These are phyloP conservation scores for Aselliscus stoliczkanus DNA, from an alignment of 2,797 vertebrate species.

Conservation along the genomic window DNA sequence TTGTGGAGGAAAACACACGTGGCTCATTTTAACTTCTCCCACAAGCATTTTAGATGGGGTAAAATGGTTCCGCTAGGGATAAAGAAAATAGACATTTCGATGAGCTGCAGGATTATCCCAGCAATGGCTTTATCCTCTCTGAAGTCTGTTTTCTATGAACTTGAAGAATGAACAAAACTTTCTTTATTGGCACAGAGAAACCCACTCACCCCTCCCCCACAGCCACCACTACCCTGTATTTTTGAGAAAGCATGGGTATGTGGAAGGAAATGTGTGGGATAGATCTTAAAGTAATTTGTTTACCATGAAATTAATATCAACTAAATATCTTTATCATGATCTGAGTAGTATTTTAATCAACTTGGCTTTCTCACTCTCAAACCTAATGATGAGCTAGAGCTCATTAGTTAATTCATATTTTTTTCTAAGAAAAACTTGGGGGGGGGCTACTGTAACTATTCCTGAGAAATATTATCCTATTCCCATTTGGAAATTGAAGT, in stretches of 20 bases:
- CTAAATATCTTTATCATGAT: conserved; percentile 7
- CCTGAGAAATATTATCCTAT: neutral
- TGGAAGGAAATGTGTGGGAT: neutral
- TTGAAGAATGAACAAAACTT: conserved; percentile 35
- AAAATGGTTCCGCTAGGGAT: conserved; percentile 3
- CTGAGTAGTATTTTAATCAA: conserved; percentile 6
- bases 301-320: neutral
- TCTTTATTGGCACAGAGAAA: neutral
- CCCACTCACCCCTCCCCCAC: neutral
- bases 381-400: neutral
- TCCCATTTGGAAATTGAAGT: neutral
- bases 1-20: conserved; percentile 31
- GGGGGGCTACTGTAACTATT: neutral
- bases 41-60: conserved; percentile 22
- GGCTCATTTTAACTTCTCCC: conserved; percentile 50
- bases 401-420: neutral
- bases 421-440: neutral
- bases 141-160: conserved; percentile 8
- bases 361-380: neutral
- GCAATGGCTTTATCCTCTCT: conserved; percentile 13
- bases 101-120: conserved; percentile 34
- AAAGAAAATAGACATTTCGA: conserved; percentile 22
- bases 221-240: neutral
- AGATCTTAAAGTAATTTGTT: neutral
- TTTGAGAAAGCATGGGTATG: neutral